These are phyloP conservation scores for Ibycter americanus DNA, from an alignment of 2,797 vertebrate species.

Conservation along the genomic window DNA sequence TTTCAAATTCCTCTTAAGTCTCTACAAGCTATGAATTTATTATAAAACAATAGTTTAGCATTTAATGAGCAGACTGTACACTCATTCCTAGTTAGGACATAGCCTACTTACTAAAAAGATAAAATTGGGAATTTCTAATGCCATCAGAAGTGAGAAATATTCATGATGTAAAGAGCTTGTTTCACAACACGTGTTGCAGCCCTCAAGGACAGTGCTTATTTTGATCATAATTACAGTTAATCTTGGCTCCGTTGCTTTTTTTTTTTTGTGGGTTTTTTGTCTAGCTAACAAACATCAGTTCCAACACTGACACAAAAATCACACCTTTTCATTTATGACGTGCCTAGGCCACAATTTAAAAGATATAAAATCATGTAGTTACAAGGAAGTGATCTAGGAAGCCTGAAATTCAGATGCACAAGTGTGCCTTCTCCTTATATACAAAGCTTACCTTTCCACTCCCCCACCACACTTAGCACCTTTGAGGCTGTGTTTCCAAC, in stretches of 20 bases:
- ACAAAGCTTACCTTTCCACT: not conserved
- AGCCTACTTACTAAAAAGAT: not conserved
- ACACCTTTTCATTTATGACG: not conserved
- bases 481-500: not conserved
- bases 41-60: not conserved
- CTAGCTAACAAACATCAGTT: not conserved
- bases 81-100: not conserved
- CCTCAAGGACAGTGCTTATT: not conserved
- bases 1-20: not conserved
- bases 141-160: not conserved
- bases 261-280: not conserved
- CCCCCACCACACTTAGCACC: accelerated
- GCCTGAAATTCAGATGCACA: not conserved
- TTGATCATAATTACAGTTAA: not conserved
- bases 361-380: not conserved
- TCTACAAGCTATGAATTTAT: not conserved
- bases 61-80: not conserved
- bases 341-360: not conserved
- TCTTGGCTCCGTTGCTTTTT: not conserved
- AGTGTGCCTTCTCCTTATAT: accelerated
- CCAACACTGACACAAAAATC: not conserved
- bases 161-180: not conserved
- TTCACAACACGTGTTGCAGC: not conserved
- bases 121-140: not conserved
- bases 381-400: not conserved